Base-by-base conservation (phyloP, 2,888 invertebrate species). In the Drosophila rellima region DNA sequence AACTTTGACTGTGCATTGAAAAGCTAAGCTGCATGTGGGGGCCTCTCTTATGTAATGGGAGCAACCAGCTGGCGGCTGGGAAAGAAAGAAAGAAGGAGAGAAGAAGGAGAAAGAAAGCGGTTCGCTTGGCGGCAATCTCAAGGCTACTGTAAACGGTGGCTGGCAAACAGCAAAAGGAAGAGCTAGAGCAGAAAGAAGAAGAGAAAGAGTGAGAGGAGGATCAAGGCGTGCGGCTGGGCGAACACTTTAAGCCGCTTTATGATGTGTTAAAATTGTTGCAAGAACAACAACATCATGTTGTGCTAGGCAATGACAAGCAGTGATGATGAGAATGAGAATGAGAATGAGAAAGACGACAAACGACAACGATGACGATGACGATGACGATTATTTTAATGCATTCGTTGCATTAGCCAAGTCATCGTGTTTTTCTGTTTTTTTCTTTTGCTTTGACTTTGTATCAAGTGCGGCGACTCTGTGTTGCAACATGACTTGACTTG, bases 221-320 rank as follows among this genome's bases (percentile, higher is more conserved):
- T 73, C 57, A 74, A 73, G 70, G 52, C 50, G 54, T 37, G 57
- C 47, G 57, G 35, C 66, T 56, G 55, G 55, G 55, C 55, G 55
- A 56, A 87, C 87, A 83, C 79, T 85, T 78, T 77, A 85, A 87
- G 86, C 80, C 69, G 82, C 89, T 84, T 88, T 81, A 83, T 74
- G 82, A 89, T 88, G 85, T 85, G 85, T 87, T 89, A 85, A 85
- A 88, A 86, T 71, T 78, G 89, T 83, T 81, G 87, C 86, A 70
- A 45, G 33, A 42, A 20, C 70, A 70, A 23, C 66, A 54, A 39
- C 35, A 29, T 40, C 26, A 47, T 15, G 42, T 37, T 55, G 55
- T 33, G 54, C 42, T 55, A 33, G 56, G 39, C 76, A 78, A 75
- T 73, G 75, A 78, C 78, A 78, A 61, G 74, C 62, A 44, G 68